A percentile compares a stretch with the other conserved stretches of the same genome.
Conservation (phyloP, 2,797 vertebrate species). For the Schizopygopsis malacanthus region DNA sequence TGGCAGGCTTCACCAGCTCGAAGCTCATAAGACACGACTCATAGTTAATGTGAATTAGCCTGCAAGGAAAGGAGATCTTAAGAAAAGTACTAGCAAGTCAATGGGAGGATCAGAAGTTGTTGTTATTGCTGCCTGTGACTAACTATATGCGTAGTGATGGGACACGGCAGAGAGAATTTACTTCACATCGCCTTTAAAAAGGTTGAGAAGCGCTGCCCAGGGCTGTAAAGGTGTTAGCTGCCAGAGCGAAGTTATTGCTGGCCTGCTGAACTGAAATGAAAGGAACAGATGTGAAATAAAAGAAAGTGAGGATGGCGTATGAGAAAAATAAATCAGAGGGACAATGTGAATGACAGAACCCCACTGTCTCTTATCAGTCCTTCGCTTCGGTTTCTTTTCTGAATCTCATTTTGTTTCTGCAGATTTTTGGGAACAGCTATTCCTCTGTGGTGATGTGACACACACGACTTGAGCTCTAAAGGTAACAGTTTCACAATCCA, state of each 20-base stretch:
- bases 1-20: neutral
- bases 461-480: constrained; percentile 14
- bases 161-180: constrained; percentile 18
- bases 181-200: constrained; percentile 33
- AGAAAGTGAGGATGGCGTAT: constrained; percentile 70
- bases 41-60: constrained; percentile 36
- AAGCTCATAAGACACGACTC: constrained; percentile 29
- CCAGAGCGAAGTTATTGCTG: constrained; percentile 52
- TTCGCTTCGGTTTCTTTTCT: constrained; percentile 62
- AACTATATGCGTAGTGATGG: neutral
- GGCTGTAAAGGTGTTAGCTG: constrained; percentile 49
- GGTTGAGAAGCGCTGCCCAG: constrained; percentile 38
- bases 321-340: constrained; percentile 69
- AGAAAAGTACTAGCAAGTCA: constrained; percentile 28
- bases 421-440: constrained; percentile 11
- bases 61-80: constrained; percentile 24
- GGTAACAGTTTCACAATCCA: constrained; percentile 26
- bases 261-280: constrained; percentile 52
- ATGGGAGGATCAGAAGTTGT: constrained; percentile 32
- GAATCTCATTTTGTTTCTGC: constrained; percentile 32
- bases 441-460: neutral
- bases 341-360: constrained; percentile 79
- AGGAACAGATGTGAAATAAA: constrained; percentile 63
- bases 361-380: constrained; percentile 81
- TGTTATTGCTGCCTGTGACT: constrained; percentile 32